Base-by-base conservation (phyloP, 2,888 invertebrate genomes). In the Drosophila emarginata region DNA sequence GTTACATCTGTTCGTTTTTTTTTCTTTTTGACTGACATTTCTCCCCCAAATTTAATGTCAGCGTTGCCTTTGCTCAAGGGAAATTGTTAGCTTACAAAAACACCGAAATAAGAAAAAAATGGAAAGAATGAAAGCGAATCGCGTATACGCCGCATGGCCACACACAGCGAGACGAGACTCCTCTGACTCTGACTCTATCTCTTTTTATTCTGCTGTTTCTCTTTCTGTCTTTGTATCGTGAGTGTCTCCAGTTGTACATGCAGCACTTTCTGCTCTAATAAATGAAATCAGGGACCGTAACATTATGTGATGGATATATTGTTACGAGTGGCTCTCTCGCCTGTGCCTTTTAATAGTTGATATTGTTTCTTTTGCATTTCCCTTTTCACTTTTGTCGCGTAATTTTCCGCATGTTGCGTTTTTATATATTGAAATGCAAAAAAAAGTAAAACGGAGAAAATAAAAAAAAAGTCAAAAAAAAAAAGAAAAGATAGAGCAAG, bases 221-320 rank as follows among this genome's bases (percentile, higher is more conserved):
- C 9, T 45, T 15, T 45, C 15, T 21, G 21, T 23, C 51, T 39
- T 21, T 52, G 21, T 54, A 74, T 64, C 65, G 32, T 68, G 45
- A 64, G 53, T 68, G 56, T 74, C 67, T 67, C 65, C 71, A 64
- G 70, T 66, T 75, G 83, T 72, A 65, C 80, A 67, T 77, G 80
- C 72, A 78, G 85, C 77, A 77, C 77, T 89, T 89, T 90, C 89
- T 83, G 90, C 89, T 89, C 89, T 89, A 89, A 89, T 89, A 89
- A 89, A 90, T 90, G 84, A 88, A 90, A 90, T 89, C 90, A 90
- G 87, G 86, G 76, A 90, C 78, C 88, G 89, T 90, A 87, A 88
- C 89, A 79, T 88, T 84, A 81, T 89, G 82, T 88, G 89, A 88
- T 85, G 87, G 87, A 88, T 88, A 88, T 80, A 83, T 88, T 87